Base-by-base conservation (phyloP, 2,113 vertebrate genomes). In the Ceuthmochares aereus region DNA sequence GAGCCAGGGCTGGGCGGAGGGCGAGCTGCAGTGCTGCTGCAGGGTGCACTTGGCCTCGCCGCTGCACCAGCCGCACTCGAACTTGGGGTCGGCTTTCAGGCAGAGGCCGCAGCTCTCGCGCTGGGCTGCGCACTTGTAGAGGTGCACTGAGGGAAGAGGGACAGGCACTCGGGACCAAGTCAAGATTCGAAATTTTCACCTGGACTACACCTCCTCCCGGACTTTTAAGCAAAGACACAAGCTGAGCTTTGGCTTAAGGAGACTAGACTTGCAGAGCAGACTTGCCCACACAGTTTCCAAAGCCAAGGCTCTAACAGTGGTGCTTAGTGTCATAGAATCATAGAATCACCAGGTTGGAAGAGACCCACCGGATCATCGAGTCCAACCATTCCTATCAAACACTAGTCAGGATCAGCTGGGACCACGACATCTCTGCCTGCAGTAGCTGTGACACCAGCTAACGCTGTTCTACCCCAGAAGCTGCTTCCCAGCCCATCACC, bases 21-120 rank as follows among this genome's bases (percentile, higher is more conserved):
- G 89, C 78, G 95, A 20, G 4, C 97, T 69, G 94, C 99, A 99
- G 97, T 99, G 99, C 34, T 98, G 98, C 27, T 97, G 97, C 77
- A 99, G 98, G 1, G 98, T 98, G 72, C 99, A 99, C 14, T 96
- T 97, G 26, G 97, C 98, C 93, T 99, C 99, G 1, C 98, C 98
- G 2, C 98, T 98, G 97, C 99, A 99, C 99, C 99, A 99, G 79
- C 99, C 99, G 1, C 99, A 99, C 96, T 99, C 98, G 25, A 99
- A 99, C 97, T 99, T 99, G 97, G 98, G 98, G 78, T 99, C 97
- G 0, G 99, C 99, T 96, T 99, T 99, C 67, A 99, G 98, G 96
- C 99, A 99, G 94, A 99, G 98, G 75, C 99, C 99, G 4, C 99
- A 99, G 98, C 99, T 99, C 98, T 99, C 99, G 10, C 99, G 97